A percentile compares a stretch with the other conserved stretches of the same genome.
phyloP scores from a whole-genome alignment of 92 coral and sea anemone genomes.

The Chrysogorgia sp. region DNA sequence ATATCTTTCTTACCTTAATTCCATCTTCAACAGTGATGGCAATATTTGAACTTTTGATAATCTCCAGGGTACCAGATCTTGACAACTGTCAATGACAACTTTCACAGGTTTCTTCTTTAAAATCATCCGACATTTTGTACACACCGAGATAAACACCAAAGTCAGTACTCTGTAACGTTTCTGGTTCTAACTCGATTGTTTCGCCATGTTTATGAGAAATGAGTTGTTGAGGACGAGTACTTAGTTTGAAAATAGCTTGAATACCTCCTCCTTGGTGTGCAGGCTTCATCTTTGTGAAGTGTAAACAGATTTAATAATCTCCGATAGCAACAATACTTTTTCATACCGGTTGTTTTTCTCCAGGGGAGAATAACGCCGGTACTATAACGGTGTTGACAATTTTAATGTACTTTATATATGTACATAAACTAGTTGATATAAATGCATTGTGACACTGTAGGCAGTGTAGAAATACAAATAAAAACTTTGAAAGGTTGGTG shows the following conservation, averaged over 20 bases:
- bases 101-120: slow-evolving; percentile 77
- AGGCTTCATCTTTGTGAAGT: slow-evolving; percentile 2
- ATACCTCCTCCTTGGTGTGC: slow-evolving; percentile 16
- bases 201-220: slow-evolving; percentile 8
- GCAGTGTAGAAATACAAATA: too few species aligned
- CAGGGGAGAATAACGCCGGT: neutral
- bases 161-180: slow-evolving; percentile 62
- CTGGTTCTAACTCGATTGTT: slow-evolving; percentile 21
- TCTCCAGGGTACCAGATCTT: slow-evolving; percentile 79
- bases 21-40: slow-evolving; percentile 74
- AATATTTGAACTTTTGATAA: slow-evolving; percentile 73
- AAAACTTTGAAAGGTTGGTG: too few species aligned
- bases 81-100: slow-evolving; percentile 77
- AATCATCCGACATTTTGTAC: slow-evolving; percentile 65
- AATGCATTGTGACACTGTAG: too few species aligned
- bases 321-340: too few species aligned
- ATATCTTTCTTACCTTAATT: slow-evolving; percentile 69
- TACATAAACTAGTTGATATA: too few species aligned
- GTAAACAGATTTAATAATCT: neutral
- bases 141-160: slow-evolving; percentile 70
- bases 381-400: too few species aligned
- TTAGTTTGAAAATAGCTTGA: slow-evolving; percentile 26
- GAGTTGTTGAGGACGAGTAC: slow-evolving; percentile 13
- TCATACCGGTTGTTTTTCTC: neutral
- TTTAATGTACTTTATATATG: too few species aligned